Evolutionary conservation across 2,113 vertebrate genomes (phyloP), one percentile per base, ranked within the genome.

Genomic region (Macquaria ambigua): DNA sequence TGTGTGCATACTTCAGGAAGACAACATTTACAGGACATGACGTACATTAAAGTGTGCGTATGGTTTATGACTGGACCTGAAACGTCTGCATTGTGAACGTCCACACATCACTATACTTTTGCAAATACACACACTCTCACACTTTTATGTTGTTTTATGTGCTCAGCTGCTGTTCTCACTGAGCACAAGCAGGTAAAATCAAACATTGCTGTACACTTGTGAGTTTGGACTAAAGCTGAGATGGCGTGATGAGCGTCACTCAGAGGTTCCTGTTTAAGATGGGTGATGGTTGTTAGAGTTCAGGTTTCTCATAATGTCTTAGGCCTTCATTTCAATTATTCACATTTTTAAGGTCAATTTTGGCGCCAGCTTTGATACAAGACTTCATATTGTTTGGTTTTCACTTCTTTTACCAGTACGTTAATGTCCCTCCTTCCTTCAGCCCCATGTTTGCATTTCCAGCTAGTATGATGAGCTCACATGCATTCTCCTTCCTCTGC

Each of bases 111-210:
- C 74, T 70, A 50, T 67, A 82, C 68, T 76, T 82, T 66, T 79
- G 67, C 77, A 84, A 75, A 80, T 63, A 48, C 56, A 86, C 76
- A 79, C 28, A 69, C 64, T 46, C 69, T 71, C 61, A 69, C 58
- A 67, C 28, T 58, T 75, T 56, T 63, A 46, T 82, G 43, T 79
- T 87, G 55, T 83, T 84, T 34, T 52, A 34, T 79, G 74, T 58
- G 63, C 72, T 79, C 70, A 89, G 62, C 74, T 63, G 76, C 74
- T 84, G 83, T 78, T 89, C 74, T 71, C 52, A 59, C 62, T 74
- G 90, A 90, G 91, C 87, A 90, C 87, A 87, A 80, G 69, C 82
- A 37, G 85, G 77, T 52, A 70, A 82, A 88, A 81, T 87, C 66
- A 87, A 85, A 84, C 72, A 6, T 76, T 71, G 81, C 70, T 75